A percentile compares a stretch with the other conserved stretches of the same genome.
Evolutionary conservation across 2,113 vertebrate genomes (phyloP).

Genomic region (Stercorarius parasiticus): DNA sequence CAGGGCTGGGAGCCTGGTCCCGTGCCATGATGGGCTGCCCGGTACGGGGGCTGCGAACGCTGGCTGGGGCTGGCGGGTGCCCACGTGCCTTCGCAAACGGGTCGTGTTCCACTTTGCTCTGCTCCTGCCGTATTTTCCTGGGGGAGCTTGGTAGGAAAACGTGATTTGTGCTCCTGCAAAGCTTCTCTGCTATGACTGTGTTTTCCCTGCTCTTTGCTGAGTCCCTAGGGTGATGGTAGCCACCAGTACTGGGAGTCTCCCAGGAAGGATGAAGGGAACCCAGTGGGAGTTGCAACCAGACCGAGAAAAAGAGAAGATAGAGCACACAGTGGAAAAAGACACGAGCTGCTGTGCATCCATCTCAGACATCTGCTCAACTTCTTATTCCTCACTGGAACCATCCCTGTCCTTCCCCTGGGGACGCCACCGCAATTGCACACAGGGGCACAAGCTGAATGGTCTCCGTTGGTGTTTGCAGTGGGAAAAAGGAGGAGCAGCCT

Average conservation of each 20-base stretch:
- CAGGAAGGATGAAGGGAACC: neutral
- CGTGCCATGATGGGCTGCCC: neutral
- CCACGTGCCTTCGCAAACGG: rapidly evolving
- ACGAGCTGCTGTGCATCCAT: rapidly evolving
- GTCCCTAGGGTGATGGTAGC: neutral
- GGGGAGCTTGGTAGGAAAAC: neutral
- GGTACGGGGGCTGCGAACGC: rapidly evolving
- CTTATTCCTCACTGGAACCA: neutral
- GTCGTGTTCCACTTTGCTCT: neutral
- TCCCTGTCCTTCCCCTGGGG: neutral
- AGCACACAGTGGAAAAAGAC: neutral
- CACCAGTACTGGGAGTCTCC: neutral
- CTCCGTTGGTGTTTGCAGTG: neutral
- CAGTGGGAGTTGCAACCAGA: neutral
- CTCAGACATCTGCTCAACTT: neutral
- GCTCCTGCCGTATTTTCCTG: rapidly evolving
- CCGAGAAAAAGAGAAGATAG: neutral
- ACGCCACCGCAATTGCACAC: rapidly evolving
- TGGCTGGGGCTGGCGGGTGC: neutral
- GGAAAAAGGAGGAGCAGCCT: neutral
- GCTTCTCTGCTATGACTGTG: neutral
- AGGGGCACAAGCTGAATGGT: neutral
- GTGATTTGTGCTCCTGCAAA: neutral
- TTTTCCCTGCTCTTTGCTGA: neutral
- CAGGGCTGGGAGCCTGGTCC: neutral